Conservation (phyloP, 2,888 invertebrate species). For the Phyllotreta cruciferae region DNA sequence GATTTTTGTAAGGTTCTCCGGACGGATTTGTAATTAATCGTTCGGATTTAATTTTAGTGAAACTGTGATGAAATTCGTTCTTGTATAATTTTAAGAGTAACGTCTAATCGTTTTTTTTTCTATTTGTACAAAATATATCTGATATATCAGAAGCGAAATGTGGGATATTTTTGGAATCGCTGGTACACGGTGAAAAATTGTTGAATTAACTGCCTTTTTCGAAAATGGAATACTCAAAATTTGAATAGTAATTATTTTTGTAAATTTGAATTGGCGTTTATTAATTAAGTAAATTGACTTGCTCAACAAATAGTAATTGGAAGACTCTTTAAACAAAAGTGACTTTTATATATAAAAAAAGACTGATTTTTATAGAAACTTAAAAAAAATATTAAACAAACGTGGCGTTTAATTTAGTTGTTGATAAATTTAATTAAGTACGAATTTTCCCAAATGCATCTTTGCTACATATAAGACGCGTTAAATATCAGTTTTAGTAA, state of each 20-base stretch:
- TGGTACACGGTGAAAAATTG: neutral
- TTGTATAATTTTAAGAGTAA: slow-evolving; percentile 41
- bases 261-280: neutral
- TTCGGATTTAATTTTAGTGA: slow-evolving; percentile 50
- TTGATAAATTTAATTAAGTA: neutral
- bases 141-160: slow-evolving; percentile 21
- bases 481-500: no score
- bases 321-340: slow-evolving; percentile 8
- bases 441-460: no score
- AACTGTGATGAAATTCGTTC: slow-evolving; percentile 51
- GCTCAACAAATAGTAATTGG: slow-evolving; percentile 10
- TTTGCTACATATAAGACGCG: no score
- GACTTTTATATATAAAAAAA: slow-evolving; percentile 6
- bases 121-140: slow-evolving; percentile 17
- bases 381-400: slow-evolving; percentile 6
- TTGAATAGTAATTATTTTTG: slow-evolving; percentile 2
- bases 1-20: slow-evolving; percentile 53
- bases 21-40: slow-evolving; percentile 45
- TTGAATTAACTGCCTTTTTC: neutral
- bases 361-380: slow-evolving; percentile 22
- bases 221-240: neutral
- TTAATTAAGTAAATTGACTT: neutral
- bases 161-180: slow-evolving; percentile 11
- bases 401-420: neutral
- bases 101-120: slow-evolving; percentile 32